phyloP scores from a whole-genome alignment of 2,888 invertebrate genomes.

The Smittia sp. region DNA sequence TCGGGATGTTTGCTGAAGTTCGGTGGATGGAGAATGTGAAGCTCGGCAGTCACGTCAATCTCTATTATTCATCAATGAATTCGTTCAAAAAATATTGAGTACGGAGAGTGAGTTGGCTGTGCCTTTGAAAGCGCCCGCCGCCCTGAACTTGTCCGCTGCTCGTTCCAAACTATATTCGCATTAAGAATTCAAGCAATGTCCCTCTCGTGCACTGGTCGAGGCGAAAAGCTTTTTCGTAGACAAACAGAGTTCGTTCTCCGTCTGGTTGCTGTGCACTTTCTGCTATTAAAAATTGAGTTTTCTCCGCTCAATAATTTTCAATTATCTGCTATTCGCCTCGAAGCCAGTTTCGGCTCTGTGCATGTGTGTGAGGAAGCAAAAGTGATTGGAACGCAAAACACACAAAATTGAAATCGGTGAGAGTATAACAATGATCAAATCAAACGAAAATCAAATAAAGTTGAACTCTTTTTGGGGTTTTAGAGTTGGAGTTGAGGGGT shows the following conservation, averaged over 20 bases:
- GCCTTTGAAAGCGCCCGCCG: background rate
- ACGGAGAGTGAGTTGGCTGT: background rate
- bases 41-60: background rate
- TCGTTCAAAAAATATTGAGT: background rate
- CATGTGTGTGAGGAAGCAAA: too few species aligned
- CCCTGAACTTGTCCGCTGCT: too few species aligned
- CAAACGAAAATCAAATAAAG: background rate
- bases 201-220: background rate
- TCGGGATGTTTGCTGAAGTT: background rate
- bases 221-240: background rate
- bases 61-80: background rate
- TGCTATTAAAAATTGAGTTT: too few species aligned
- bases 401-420: too few species aligned
- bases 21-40: background rate
- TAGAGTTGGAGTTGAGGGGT: too few species aligned
- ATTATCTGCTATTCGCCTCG: too few species aligned
- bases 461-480: background rate
- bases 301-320: too few species aligned
- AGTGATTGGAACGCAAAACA: too few species aligned
- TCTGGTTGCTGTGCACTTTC: too few species aligned
- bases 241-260: background rate
- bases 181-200: conserved; percentile 23
- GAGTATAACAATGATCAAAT: background rate
- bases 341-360: too few species aligned
- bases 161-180: too few species aligned